Conservation (phyloP, 2,888 invertebrate species). For the Marasmarcha lunaedactyla region DNA sequence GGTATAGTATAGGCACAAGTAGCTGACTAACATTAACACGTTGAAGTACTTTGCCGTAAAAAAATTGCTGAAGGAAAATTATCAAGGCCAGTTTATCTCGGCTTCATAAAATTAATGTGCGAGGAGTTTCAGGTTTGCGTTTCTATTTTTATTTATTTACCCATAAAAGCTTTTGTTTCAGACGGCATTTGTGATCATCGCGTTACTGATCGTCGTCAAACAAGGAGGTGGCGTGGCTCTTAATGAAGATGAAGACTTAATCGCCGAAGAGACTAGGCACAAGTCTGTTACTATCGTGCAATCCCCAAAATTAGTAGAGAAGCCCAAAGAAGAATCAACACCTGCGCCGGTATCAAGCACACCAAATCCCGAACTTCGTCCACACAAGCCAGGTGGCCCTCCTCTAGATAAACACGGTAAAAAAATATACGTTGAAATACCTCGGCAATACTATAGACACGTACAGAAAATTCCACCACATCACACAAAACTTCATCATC, state of each 20-base stretch:
- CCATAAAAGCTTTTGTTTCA: slow-evolving; percentile 32
- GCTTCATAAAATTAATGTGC: no score
- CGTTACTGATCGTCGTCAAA: slow-evolving; percentile 57
- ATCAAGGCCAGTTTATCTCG: no score
- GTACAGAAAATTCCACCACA: slow-evolving; percentile 29
- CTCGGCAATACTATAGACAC: slow-evolving; percentile 30
- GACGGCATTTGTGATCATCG: slow-evolving; percentile 61
- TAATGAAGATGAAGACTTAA: slow-evolving; percentile 37
- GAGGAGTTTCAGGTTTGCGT: no score
- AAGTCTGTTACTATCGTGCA: slow-evolving; percentile 39
- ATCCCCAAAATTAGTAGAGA: slow-evolving; percentile 36
- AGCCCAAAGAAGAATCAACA: slow-evolving; percentile 3
- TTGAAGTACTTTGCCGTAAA: no score
- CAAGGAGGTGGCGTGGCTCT: slow-evolving; percentile 42
- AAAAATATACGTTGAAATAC: slow-evolving; percentile 28
- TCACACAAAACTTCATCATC: slow-evolving; percentile 31
- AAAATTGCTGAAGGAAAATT: no score
- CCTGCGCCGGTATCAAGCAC: slow-evolving; percentile 19
- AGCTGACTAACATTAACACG: no score
- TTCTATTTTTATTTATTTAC: background rate
- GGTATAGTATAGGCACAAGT: no score
- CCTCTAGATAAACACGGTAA: slow-evolving; percentile 26
- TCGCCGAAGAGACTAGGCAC: slow-evolving; percentile 48
- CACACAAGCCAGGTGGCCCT: slow-evolving; percentile 39
- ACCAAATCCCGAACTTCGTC: slow-evolving; percentile 30